Evolutionary conservation across 1,140 invertebrate species (phyloP).

Genomic region (Drosophila dunni): DNA sequence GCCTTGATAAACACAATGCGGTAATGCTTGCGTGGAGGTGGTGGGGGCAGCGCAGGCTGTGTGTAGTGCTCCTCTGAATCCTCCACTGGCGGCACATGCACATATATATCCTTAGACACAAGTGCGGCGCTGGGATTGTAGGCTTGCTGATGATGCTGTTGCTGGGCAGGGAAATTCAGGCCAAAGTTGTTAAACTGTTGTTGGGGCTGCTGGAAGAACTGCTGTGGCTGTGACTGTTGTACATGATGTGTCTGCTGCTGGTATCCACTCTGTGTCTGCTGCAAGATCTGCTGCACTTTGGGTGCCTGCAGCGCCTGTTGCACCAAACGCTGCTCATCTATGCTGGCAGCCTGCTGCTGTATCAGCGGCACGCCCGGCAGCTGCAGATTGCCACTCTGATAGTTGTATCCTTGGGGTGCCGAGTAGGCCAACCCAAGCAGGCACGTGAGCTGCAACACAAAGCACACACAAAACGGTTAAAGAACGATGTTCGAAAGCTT

Average conservation of each 20-base stretch:
- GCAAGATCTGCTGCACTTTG: slow-evolving; percentile 50
- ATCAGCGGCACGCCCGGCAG: slow-evolving; percentile 40
- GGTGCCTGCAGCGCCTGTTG: slow-evolving; percentile 66
- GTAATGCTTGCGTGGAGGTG: slow-evolving; percentile 91
- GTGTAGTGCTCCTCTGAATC: slow-evolving; percentile 56
- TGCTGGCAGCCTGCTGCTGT: slow-evolving; percentile 34
- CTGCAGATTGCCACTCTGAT: slow-evolving; percentile 56
- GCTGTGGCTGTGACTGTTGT: slow-evolving; percentile 25
- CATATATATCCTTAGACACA: slow-evolving; percentile 83
- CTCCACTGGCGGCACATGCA: slow-evolving; percentile 79
- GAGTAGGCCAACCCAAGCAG: slow-evolving; percentile 62
- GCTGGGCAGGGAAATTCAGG: slow-evolving; percentile 27
- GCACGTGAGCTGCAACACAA: slow-evolving; percentile 62
- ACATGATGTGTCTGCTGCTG: slow-evolving; percentile 3
- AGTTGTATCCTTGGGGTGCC: slow-evolving; percentile 77
- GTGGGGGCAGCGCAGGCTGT: slow-evolving; percentile 46
- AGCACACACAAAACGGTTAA: slow-evolving; percentile 5
- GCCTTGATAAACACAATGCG: slow-evolving; percentile 95
- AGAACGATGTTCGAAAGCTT: slow-evolving; percentile 30
- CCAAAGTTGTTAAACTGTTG: slow-evolving; percentile 37
- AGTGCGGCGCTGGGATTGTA: slow-evolving; percentile 17
- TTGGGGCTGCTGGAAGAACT: slow-evolving; percentile 41
- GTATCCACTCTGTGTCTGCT: slow-evolving; percentile 33
- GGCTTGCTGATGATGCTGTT: slow-evolving; percentile 32
- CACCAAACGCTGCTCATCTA: slow-evolving; percentile 53